Evolutionary conservation across 1,140 invertebrate species (phyloP).

Genomic region (Limonius californicus): DNA sequence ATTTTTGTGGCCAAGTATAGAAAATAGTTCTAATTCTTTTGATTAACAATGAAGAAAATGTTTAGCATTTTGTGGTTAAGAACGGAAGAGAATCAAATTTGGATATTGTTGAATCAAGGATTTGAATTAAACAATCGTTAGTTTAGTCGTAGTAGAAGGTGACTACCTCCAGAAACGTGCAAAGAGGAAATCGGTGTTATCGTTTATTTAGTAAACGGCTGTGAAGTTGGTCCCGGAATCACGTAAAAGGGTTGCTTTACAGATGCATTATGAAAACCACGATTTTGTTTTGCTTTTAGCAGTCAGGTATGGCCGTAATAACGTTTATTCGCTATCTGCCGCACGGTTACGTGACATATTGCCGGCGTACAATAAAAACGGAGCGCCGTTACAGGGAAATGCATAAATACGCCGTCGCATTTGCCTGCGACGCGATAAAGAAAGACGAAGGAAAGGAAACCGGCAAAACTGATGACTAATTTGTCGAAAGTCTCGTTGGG

Average conservation of each 20-base stretch:
- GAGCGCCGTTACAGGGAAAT: slow-evolving; percentile 18
- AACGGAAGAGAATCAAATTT: too few relatives aligned
- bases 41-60: too few relatives aligned
- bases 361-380: slow-evolving; percentile 30
- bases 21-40: too few relatives aligned
- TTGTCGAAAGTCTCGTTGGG: slow-evolving; percentile 31
- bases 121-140: too few relatives aligned
- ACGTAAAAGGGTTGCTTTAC: slow-evolving; percentile 15
- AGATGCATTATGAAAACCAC: slow-evolving; percentile 7
- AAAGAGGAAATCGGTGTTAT: too few relatives aligned
- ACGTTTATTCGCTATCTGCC: slow-evolving; percentile 15
- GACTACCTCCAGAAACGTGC: too few relatives aligned
- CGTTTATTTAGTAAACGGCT: too few relatives aligned
- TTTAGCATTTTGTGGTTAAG: too few relatives aligned
- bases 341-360: slow-evolving; percentile 30
- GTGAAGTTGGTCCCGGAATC: neutral
- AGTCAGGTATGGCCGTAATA: slow-evolving; percentile 29
- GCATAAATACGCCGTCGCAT: slow-evolving; percentile 31
- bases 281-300: slow-evolving; percentile 24
- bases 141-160: too few relatives aligned
- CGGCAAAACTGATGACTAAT: slow-evolving; percentile 33
- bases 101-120: too few relatives aligned
- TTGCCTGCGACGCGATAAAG: slow-evolving; percentile 32
- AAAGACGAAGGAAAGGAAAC: slow-evolving; percentile 28
- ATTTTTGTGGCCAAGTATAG: too few relatives aligned